Evolutionary conservation across 2,113 vertebrate genomes (phyloP).

Genomic region (Trichechus manatus): DNA sequence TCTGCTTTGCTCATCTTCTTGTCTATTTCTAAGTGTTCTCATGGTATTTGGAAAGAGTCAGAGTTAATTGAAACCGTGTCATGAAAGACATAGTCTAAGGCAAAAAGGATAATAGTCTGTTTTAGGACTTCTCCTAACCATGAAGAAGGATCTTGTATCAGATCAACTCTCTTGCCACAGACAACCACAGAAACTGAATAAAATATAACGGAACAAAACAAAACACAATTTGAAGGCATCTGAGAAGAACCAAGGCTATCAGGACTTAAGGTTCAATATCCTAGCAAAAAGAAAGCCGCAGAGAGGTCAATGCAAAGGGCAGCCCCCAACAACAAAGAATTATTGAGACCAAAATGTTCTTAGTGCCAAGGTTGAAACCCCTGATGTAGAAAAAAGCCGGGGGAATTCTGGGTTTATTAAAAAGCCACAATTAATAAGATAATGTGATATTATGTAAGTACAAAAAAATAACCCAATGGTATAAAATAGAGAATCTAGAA

Average conservation of each 20-base stretch:
- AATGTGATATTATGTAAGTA: neutral
- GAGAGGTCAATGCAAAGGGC: neutral
- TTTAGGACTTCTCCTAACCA: neutral
- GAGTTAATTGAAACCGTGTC: neutral
- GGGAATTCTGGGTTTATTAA: neutral
- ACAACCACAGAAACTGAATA: conserved; percentile 5
- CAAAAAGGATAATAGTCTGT: neutral
- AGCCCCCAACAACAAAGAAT: neutral
- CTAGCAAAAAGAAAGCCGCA: neutral
- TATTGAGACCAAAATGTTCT: neutral
- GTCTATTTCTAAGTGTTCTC: conserved; percentile 2
- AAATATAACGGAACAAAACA: neutral
- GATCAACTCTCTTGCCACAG: neutral
- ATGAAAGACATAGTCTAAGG: neutral
- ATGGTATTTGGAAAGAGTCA: neutral
- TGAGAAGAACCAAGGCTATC: neutral
- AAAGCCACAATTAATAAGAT: neutral
- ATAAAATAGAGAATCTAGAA: neutral
- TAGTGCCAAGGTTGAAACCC: neutral
- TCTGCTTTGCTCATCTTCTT: neutral
- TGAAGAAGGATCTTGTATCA: conserved; percentile 4
- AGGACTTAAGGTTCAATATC: neutral
- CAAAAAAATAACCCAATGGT: conserved; percentile 31
- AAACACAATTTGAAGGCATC: neutral
- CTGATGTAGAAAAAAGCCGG: neutral